These are phyloP conservation scores for Aethes cnicana DNA, from an alignment of 2,888 invertebrate genomes.

Conservation along the genomic window DNA sequence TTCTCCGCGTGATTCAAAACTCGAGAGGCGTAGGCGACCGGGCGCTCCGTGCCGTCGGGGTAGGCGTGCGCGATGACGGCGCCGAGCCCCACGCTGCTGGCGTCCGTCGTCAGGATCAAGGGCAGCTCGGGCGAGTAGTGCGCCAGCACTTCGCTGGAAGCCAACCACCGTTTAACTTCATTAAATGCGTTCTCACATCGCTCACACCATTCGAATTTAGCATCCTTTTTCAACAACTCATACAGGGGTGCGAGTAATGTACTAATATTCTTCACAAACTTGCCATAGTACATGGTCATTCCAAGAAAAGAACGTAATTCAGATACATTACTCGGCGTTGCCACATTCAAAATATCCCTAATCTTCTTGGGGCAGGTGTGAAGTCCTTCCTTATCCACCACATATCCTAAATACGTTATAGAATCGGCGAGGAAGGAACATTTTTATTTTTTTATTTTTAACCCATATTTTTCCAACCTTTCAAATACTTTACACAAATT, in stretches of 20 bases:
- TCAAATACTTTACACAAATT: constrained; percentile 31
- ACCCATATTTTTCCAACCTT: constrained; percentile 26
- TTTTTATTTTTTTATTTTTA: constrained; percentile 31
- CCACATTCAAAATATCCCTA: constrained; percentile 22
- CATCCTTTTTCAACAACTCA: constrained; percentile 19
- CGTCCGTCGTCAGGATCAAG: constrained; percentile 31
- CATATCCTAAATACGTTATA: constrained; percentile 21
- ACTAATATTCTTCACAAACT: constrained; percentile 33
- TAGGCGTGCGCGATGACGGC: constrained; percentile 28
- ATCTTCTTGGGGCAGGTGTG: constrained; percentile 36
- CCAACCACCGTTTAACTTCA: constrained; percentile 14
- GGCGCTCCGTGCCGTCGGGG: constrained; percentile 20
- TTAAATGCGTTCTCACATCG: constrained; percentile 16
- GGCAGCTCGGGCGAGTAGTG: constrained; percentile 28
- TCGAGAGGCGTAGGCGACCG: constrained; percentile 30
- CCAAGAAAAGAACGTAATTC: constrained; percentile 37
- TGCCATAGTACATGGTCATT: constrained; percentile 35
- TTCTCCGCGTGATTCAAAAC: constrained; percentile 15
- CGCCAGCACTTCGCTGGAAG: constrained; percentile 23
- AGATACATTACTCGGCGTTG: constrained; percentile 29
- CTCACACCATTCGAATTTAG: constrained; percentile 18
- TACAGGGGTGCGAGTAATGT: constrained; percentile 28
- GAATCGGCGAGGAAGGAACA: constrained; percentile 31
- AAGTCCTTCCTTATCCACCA: constrained; percentile 30
- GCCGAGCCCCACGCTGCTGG: constrained; percentile 28